Base-by-base conservation (phyloP, 2,888 invertebrate genomes). In the Hemistola chrysoprasaria region DNA sequence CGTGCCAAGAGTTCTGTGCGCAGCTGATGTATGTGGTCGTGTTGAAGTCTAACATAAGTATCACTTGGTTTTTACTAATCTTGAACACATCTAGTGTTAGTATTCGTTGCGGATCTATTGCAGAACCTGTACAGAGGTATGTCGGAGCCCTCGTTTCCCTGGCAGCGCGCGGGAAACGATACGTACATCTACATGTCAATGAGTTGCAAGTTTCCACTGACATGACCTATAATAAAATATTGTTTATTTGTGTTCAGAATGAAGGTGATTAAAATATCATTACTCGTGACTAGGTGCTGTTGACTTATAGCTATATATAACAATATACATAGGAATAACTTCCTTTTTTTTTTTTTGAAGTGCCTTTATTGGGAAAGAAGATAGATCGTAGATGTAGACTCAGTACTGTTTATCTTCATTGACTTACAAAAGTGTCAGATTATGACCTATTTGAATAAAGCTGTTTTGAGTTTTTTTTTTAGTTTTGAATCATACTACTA, bases 1-100 rank as follows among this genome's bases (percentile, higher is more conserved):
- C 28, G 40, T 62, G 63, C 62, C 62, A 62, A 65, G 36, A 43
- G 47, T 22, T 21, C 25, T 41, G 43, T 34, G 29, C 10, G 11
- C 22, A 8, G 22, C 8, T 27, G 4, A 28, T 10, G 16, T 3
- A 16, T 16, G 16, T 2, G 2, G 4, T 16, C 16, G n/a, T n/a
- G n/a, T n/a, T 16, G 16, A 2, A 4, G 16, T 16, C 2, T 4
- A 16, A 4, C 16, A 16, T n/a, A n/a, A 16, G 16, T 4, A 16
- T 16, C 4, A 16, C 4, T 4, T 4, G 16, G n/a, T n/a, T 4
- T 16, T 4, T 2, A 16, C 3, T 16, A 4, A 3, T 16, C 16
- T 16, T 3, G 16, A 3, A 16, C 16, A 16, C 2, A 4, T 8
- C 6, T 24, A 21, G 1, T 8, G n/a, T 22, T 8, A 4, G n/a